Conservation (phyloP, 2,113 vertebrate species). For the Montifringilla adamsi region DNA sequence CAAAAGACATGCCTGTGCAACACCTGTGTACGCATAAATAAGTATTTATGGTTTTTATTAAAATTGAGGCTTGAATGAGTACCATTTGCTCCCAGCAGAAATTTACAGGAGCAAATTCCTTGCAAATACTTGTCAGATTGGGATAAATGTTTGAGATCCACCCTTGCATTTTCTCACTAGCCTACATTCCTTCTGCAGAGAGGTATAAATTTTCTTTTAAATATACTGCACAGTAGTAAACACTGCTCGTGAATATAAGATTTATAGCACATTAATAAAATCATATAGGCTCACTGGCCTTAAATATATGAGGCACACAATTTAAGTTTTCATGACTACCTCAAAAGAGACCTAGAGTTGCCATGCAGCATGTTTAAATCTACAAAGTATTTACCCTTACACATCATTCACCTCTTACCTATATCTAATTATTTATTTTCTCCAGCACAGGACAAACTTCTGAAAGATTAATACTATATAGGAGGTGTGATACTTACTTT, state of each 20-base stretch:
- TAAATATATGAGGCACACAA: constrained; percentile 66
- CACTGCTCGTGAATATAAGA: constrained; percentile 42
- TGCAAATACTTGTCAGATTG: constrained; percentile 50
- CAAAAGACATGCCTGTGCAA: neutral
- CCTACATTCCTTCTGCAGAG: constrained; percentile 6
- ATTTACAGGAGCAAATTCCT: constrained; percentile 38
- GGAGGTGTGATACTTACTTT: neutral
- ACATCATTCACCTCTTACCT: constrained; percentile 20
- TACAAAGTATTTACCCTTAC: constrained; percentile 33
- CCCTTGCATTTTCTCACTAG: constrained; percentile 54
- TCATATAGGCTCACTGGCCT: constrained; percentile 56
- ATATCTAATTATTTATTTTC: constrained; percentile 49
- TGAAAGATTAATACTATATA: neutral
- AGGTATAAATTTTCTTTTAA: constrained; percentile 60
- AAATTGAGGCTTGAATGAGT: neutral
- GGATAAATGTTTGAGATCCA: constrained; percentile 59
- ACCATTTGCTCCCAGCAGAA: neutral
- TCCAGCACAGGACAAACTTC: neutral
- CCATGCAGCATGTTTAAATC: constrained; percentile 56
- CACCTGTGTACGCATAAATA: neutral
- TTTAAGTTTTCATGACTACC: constrained; percentile 62
- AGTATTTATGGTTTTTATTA: neutral
- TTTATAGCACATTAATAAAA: constrained; percentile 71
- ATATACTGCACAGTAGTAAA: constrained; percentile 67
- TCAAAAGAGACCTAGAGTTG: constrained; percentile 62